A percentile compares a stretch with the other conserved stretches of the same genome.
Conservation (phyloP, 2,888 invertebrate genomes). For the Lasioglossum morio region DNA sequence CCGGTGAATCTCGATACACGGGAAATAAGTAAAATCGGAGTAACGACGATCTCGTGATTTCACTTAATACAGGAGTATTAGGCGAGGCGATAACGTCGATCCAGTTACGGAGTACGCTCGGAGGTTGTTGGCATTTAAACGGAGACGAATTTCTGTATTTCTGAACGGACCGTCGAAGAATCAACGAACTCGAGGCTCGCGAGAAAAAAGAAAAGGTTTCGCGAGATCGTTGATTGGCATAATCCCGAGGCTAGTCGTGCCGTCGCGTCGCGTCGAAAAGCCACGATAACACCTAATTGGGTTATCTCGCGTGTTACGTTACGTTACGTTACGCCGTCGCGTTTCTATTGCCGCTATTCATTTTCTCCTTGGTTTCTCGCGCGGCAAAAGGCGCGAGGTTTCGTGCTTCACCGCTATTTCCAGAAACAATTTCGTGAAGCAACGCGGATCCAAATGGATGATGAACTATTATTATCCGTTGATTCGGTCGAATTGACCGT, state of each 20-base stretch:
- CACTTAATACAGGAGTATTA: conserved; percentile 62
- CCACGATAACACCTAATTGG: conserved; percentile 70
- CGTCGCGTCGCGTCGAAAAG: conserved; percentile 52
- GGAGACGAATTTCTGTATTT: neutral
- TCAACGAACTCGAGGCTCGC: neutral
- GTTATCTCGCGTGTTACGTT: conserved; percentile 71
- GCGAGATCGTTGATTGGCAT: conserved; percentile 40
- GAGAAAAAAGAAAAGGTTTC: neutral
- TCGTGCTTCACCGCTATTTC: neutral
- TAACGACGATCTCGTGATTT: conserved; percentile 51
- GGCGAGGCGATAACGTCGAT: conserved; percentile 57
- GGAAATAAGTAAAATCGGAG: conserved; percentile 48
- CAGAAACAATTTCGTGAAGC: conserved; percentile 33
- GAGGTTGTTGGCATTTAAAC: conserved; percentile 38
- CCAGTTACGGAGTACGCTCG: neutral
- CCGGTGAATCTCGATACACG: conserved; percentile 56
- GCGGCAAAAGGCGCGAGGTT: conserved; percentile 3
- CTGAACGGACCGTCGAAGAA: neutral
- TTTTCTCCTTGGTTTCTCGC: neutral
- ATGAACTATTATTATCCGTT: conserved; percentile 56
- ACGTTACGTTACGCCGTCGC: conserved; percentile 62
- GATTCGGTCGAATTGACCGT: conserved; percentile 60
- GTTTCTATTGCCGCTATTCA: conserved; percentile 40
- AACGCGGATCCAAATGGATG: conserved; percentile 47
- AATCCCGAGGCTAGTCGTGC: conserved; percentile 17